Conservation (phyloP, 1,140 invertebrate species). For the Drusus annulatus region DNA sequence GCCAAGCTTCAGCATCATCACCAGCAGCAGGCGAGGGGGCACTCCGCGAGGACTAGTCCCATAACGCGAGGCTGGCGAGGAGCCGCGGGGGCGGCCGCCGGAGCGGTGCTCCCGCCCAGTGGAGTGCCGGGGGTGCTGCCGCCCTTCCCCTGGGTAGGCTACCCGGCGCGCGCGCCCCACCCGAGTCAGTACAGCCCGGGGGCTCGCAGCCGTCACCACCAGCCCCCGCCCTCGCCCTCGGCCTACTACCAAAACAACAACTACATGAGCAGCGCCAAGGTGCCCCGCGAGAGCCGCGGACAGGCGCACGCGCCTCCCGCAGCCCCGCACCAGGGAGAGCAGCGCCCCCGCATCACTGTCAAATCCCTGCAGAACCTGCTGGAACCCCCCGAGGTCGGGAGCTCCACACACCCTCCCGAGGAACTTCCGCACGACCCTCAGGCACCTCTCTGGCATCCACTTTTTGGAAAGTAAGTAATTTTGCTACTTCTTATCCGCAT, state of each 20-base stretch:
- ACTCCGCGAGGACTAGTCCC: conserved; percentile 52
- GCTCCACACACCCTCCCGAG: conserved; percentile 70
- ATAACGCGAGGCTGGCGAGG: conserved; percentile 52
- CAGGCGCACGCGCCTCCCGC: conserved; percentile 31
- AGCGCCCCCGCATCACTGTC: conserved; percentile 73
- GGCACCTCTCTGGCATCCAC: conserved; percentile 69
- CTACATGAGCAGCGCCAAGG: conserved; percentile 65
- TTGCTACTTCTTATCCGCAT: too few relatives aligned
- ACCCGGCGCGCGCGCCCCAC: conserved; percentile 20
- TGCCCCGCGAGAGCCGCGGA: conserved; percentile 60
- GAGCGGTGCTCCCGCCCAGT: not conserved
- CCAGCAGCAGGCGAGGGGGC: conserved; percentile 58
- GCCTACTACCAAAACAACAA: conserved; percentile 68
- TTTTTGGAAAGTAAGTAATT: conserved; percentile 70
- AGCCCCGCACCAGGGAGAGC: conserved; percentile 60
- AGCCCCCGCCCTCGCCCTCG: conserved; percentile 62
- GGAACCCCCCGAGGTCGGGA: conserved; percentile 74
- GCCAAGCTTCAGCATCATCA: conserved; percentile 66
- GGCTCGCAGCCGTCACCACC: conserved; percentile 61
- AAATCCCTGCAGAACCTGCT: conserved; percentile 75
- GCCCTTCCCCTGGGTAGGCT: conserved; percentile 30
- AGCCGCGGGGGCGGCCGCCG: conserved; percentile 34
- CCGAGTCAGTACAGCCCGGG: conserved; percentile 54
- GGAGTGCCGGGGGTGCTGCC: not conserved
- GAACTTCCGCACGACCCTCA: conserved; percentile 67